A percentile compares a stretch with the other conserved stretches of the same genome.
phyloP scores from a whole-genome alignment of 2,113 vertebrate genomes.

The Rhipidura dahli region DNA sequence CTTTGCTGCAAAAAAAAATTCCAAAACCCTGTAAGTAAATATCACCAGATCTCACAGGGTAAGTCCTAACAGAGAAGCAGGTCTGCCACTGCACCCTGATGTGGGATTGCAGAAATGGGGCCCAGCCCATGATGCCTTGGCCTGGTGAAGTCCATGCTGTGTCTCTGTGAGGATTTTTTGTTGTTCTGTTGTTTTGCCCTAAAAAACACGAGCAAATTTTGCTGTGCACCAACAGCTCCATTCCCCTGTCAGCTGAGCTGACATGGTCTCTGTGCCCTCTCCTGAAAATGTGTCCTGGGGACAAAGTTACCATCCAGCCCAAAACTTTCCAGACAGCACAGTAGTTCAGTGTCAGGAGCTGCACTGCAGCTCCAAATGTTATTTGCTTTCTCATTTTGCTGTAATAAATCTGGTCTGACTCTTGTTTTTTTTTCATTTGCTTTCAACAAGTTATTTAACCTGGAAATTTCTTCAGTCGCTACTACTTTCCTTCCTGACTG shows the following conservation, averaged over 20 bases:
- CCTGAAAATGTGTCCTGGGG: background rate
- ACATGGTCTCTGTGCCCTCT: background rate
- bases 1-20: background rate
- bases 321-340: background rate
- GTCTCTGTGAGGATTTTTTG: background rate
- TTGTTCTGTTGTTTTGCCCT: background rate
- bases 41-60: background rate
- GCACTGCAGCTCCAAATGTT: background rate
- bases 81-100: rapidly evolving
- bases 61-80: background rate
- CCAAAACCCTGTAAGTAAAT: background rate
- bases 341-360: background rate
- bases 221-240: background rate
- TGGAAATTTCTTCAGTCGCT: background rate
- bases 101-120: rapidly evolving
- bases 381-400: background rate
- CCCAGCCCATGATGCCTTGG: rapidly evolving
- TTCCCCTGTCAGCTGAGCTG: background rate
- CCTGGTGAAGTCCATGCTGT: background rate
- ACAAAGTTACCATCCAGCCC: background rate
- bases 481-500: background rate
- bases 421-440: background rate
- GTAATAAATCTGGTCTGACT: background rate
- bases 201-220: background rate
- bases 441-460: background rate